Evolutionary conservation across 37 sponge, comb jelly and placozoan genomes (phyloP), one percentile per base, ranked within the genome.

Genomic region (Cladorhizidae sp.): DNA sequence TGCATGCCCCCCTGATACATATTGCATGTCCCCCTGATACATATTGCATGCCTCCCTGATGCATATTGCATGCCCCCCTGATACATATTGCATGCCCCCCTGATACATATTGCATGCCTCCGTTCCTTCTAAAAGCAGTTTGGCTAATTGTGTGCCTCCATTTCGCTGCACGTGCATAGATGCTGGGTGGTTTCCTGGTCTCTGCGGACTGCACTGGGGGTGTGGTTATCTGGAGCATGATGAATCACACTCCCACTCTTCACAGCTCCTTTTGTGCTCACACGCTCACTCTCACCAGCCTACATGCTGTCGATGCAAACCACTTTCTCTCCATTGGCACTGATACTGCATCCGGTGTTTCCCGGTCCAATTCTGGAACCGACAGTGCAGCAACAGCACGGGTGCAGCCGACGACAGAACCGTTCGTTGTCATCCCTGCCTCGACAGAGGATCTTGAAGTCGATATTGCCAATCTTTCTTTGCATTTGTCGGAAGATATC

Each of bases 171-270:
- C n/a, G n/a, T n/a, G n/a, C 12, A 11, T 43, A 88, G 88, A 62
- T 88, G 35, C 68, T 76, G 25, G 88, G 88, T 15, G 79, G 88
- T 14, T 64, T 71, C 23, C 62, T 88, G 39, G 25, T 88, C 18
- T 83, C 88, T 20, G 88, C 83, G 25, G 59, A 73, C 33, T 17
- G 14, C 3, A 58, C 70, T 31, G 88, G 88, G 21, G 72, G 9
- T 11, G 77, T 88, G 51, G 50, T 63, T 18, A 58, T 82, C 25
- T 88, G 88, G 88, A 88, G 72, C 59, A 88, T 88, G 88, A 32
- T 50, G 21, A 78, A 42, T 17, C 83, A 82, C 50, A 70, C 57
- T 25, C 88, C 88, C 28, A n/a, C 36, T 11, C 11, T 88, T 2
- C 37, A 80, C 55, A 67, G 63, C 39, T 33, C 42, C 42, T 49